Evolutionary conservation across 2,888 invertebrate genomes (phyloP), one percentile per base, ranked within the genome.

Genomic region (Aplocera efformata): DNA sequence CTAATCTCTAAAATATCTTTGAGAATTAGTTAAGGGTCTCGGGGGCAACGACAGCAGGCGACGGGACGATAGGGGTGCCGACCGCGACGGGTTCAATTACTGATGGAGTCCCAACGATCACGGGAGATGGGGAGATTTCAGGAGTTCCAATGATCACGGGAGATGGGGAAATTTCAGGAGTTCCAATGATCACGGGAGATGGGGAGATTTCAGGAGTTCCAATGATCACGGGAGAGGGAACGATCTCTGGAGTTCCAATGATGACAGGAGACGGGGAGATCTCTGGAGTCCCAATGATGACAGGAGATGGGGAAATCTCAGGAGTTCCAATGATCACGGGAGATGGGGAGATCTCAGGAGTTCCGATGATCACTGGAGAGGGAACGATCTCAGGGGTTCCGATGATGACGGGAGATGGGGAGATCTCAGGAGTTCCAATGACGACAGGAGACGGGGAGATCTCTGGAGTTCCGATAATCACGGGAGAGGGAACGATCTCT

Each of bases 1-100:
- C 36, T 30, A 32, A 37, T n/a, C 35, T 31, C 26, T 4, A 22
- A 13, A 34, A 11, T 10, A 37, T 8, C 6, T 31, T 30, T 6
- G n/a, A 7, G 25, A 30, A 27, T 48, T 48, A 63, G 52, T 63
- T 63, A 10, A 63, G 49, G 9, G 28, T 33, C 9, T 56, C 61
- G 1, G 63, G 61, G 17, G 58, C 9, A 24, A 42, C 46, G 4
- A 42, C 51, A 17, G 13, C 48, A 24, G 48, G 49, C 3, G 39
- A 10, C n/a, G 42, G 28, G 30, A 43, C 22, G 27, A 37, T 33
- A 35, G 47, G 42, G 32, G 50, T 50, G 1, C 20, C 41, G 8
- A 46, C 46, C 6, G 55, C 33, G 1, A 48, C 34, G 32, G 48
- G 41, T 6, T 25, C 42, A 3, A 36, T n/a, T n/a, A n/a, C n/a